Conservation (phyloP, 2,113 vertebrate species). For the Callipepla californica region DNA sequence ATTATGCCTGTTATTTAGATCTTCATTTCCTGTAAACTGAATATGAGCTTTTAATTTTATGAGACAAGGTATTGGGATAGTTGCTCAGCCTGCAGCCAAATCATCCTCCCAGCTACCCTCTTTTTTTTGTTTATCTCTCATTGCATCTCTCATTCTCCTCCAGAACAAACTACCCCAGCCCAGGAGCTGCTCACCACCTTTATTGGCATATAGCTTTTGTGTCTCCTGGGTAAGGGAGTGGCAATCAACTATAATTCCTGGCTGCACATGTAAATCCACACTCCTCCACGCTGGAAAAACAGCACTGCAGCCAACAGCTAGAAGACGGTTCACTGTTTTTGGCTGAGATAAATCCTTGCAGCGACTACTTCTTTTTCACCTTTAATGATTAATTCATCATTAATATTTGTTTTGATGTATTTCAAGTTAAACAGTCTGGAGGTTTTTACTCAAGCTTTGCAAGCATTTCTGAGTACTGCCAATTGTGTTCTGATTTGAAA, state of each 20-base stretch:
- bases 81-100: not conserved
- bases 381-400: conserved; percentile 45
- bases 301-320: not conserved
- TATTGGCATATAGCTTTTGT: not conserved
- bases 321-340: not conserved
- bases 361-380: conserved; percentile 31
- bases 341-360: conserved; percentile 24
- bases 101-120: not conserved
- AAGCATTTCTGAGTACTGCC: not conserved
- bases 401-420: conserved; percentile 56
- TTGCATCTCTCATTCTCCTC: not conserved
- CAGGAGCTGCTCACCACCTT: not conserved
- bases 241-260: conserved; percentile 30
- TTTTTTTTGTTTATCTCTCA: not conserved
- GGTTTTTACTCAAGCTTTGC: conserved; percentile 2
- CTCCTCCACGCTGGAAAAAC: conserved; percentile 9
- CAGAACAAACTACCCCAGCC: not conserved
- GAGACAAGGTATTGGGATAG: not conserved
- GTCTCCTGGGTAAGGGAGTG: not conserved
- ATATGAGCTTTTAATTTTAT: not conserved
- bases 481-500: not conserved
- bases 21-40: not conserved
- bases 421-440: conserved; percentile 53
- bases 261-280: conserved; percentile 31
- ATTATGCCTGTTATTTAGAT: not conserved